Conservation (phyloP, 2,888 invertebrate genomes). For the Adineta ricciae region DNA sequence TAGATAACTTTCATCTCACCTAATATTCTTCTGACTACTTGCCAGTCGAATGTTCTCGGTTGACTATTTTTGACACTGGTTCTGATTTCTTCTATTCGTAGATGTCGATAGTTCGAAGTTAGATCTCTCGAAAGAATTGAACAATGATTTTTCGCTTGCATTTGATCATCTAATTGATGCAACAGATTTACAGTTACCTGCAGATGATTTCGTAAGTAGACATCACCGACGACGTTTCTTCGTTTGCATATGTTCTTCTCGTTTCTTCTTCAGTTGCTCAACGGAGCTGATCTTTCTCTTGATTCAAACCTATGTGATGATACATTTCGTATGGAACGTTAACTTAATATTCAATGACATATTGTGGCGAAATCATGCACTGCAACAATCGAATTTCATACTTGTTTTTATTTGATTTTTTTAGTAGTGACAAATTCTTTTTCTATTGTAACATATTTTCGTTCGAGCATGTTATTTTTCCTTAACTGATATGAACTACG, state of each 20-base stretch:
- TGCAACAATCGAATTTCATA: no score
- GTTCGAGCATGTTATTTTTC: neutral
- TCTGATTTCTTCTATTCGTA: neutral
- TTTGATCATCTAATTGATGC: neutral
- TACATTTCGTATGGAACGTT: constrained; percentile 5
- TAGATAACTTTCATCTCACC: no score
- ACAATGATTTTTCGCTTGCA: neutral
- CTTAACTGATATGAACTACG: neutral
- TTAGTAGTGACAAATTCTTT: neutral
- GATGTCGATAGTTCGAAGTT: constrained; percentile 2
- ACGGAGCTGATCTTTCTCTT: neutral
- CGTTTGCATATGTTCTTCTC: neutral
- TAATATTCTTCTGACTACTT: no score
- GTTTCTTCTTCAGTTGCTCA: constrained; percentile 14
- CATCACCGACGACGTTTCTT: neutral
- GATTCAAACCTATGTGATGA: neutral
- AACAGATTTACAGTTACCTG: neutral
- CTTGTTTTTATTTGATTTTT: neutral
- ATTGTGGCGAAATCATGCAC: neutral
- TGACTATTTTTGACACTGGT: neutral
- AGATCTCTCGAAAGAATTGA: neutral
- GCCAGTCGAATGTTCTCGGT: no score
- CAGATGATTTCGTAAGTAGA: neutral
- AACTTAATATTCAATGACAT: neutral
- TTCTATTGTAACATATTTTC: neutral